phyloP scores from a whole-genome alignment of 2,888 invertebrate genomes.

The Conus canariensis region DNA sequence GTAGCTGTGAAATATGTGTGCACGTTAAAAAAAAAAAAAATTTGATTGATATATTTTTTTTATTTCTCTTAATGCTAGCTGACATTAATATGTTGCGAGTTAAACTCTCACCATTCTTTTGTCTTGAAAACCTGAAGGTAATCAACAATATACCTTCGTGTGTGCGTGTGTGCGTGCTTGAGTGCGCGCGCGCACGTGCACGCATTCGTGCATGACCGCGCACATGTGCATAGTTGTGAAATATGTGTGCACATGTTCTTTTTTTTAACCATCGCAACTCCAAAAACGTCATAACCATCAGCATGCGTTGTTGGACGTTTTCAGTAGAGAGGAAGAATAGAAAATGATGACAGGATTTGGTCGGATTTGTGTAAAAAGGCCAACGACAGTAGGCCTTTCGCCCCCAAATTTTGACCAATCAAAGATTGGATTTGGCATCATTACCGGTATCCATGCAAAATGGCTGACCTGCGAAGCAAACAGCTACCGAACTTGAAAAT shows the following conservation, averaged over 20 bases:
- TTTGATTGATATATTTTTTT: too few species aligned
- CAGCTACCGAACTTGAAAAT: constrained; percentile 73
- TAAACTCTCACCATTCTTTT: too few species aligned
- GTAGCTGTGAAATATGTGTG: background rate
- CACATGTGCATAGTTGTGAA: background rate
- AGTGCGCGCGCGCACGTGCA: background rate
- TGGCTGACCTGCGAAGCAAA: constrained; percentile 61
- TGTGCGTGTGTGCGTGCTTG: constrained; percentile 8
- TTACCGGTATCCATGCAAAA: constrained; percentile 44
- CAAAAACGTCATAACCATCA: too few species aligned
- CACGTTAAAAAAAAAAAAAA: background rate
- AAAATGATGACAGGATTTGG: too few species aligned
- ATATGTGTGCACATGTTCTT: background rate
- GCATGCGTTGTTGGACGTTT: too few species aligned
- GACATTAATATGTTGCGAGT: too few species aligned
- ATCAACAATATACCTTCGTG: background rate
- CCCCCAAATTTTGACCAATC: background rate
- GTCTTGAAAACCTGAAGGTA: too few species aligned
- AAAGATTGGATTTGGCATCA: background rate
- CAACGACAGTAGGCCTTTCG: too few species aligned
- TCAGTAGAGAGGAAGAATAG: too few species aligned
- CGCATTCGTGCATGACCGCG: background rate
- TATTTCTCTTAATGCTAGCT: too few species aligned
- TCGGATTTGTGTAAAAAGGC: background rate
- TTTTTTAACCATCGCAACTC: too few species aligned